Base-by-base conservation (phyloP, 2,888 invertebrate species). In the Ypsolopha scabrella region DNA sequence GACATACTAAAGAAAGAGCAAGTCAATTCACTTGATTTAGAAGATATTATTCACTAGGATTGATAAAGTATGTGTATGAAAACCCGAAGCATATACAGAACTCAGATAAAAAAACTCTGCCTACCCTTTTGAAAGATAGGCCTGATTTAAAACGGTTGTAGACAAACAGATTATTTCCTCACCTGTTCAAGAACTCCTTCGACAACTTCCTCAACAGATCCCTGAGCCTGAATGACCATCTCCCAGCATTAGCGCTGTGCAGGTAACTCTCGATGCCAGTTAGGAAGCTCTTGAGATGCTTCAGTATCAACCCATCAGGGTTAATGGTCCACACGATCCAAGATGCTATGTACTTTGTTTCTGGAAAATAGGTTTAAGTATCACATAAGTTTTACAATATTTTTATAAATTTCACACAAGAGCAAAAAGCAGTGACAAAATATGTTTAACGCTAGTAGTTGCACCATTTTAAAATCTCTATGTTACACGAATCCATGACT, bases 231-330 rank as follows among this genome's bases (percentile, higher is more conserved):
- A 74, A 74, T 0, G 92, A 89, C 95, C 97, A 97, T 46, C 90
- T 88, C 34, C 97, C 97, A 39, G 87, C 76, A 73, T 98, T 98
- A 0, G 96, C 96, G 50, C 95, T 95, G 79, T 98, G 94, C 62
- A 93, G 91, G 76, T 95, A 97, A 6, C 95, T 93, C 71, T 95
- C 94, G 4, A 96, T 82, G 0, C 94, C 92, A 58, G 91, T 92
- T 66, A 97, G 90, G 66, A 97, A 91, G 61, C 93, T 92, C 52
- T 91, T 90, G 50, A 98, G 81, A 63, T 95, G 92, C 49, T 88
- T 88, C 67, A 94, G 90, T 0, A 91, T 90, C 49, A 87, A 81
- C 13, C 91, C 91, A 49, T 90, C 88, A 1, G 92, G 91, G 45
- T 91, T 91, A 77, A 94, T 80, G 10, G 85, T 85, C 73, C 86